Evolutionary conservation across 2,797 vertebrate species (phyloP).

Genomic region (Smutsia temminckii): DNA sequence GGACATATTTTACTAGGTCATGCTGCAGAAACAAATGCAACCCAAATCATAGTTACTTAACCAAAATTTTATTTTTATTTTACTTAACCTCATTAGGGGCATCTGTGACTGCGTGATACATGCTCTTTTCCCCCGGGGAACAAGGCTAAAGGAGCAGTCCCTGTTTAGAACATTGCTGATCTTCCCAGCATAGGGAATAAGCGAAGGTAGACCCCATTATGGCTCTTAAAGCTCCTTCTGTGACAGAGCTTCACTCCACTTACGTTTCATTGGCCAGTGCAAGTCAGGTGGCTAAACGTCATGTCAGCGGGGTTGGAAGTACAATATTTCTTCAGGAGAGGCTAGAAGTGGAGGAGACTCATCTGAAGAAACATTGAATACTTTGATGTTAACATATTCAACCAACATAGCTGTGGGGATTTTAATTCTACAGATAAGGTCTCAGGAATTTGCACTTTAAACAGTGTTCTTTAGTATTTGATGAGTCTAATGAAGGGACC

Average conservation of each 20-base stretch:
- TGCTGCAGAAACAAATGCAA: not conserved
- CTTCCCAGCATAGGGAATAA: not conserved
- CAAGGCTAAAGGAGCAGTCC: not conserved
- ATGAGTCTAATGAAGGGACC: not conserved
- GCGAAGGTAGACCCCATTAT: too few relatives aligned
- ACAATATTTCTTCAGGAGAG: not conserved
- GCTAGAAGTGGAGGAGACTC: not conserved
- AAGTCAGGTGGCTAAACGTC: not conserved
- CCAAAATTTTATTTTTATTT: not conserved
- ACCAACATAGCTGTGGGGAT: too few relatives aligned
- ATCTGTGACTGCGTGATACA: not conserved
- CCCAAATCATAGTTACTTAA: not conserved
- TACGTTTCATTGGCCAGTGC: not conserved
- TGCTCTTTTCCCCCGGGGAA: not conserved
- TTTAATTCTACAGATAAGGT: not conserved
- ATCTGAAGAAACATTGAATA: not conserved
- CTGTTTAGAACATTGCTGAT: not conserved
- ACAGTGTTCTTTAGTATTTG: not conserved
- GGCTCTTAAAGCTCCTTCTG: not conserved
- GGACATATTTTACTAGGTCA: not conserved
- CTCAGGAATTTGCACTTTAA: not conserved
- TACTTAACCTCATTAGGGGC: not conserved
- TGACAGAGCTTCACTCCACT: not conserved
- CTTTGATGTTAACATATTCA: too few relatives aligned
- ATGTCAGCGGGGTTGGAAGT: not conserved